These are phyloP conservation scores for Onychostoma macrolepis DNA, from an alignment of 2,113 vertebrate species.

Conservation along the genomic window DNA sequence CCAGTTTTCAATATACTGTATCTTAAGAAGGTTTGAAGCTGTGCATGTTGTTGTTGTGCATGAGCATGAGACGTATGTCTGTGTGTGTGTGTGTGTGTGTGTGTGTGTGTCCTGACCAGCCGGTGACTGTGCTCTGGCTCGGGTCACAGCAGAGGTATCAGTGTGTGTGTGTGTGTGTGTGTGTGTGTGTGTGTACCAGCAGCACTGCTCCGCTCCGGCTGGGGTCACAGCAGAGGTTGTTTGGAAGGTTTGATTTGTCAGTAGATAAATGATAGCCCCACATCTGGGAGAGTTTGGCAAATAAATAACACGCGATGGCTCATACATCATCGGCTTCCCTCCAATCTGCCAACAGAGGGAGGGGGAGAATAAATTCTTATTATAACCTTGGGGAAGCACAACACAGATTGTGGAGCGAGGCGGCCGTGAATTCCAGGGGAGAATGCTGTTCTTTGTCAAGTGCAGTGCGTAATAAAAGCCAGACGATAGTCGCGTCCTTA, in stretches of 20 bases:
- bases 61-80: background rate
- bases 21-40: background rate
- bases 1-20: background rate
- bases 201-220: constrained; percentile 40
- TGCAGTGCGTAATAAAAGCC: constrained; percentile 39
- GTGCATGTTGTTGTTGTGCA: background rate
- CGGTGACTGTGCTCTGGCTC: background rate
- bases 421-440: constrained; percentile 32
- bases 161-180: constrained; percentile 16
- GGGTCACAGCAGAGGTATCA: constrained; percentile 35
- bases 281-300: constrained; percentile 92
- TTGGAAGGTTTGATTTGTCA: constrained; percentile 88
- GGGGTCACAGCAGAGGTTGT: constrained; percentile 83
- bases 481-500: constrained; percentile 29
- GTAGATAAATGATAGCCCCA: constrained; percentile 90
- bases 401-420: constrained; percentile 52
- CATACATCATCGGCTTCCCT: constrained; percentile 88
- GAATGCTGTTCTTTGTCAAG: constrained; percentile 63
- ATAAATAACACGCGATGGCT: constrained; percentile 89
- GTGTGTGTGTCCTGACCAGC: background rate
- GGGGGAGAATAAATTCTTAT: constrained; percentile 87
- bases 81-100: constrained; percentile 3
- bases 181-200: constrained; percentile 45
- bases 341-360: constrained; percentile 78
- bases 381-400: constrained; percentile 87